phyloP scores from a whole-genome alignment of 2,113 vertebrate genomes.

The Ophiodon elongatus region DNA sequence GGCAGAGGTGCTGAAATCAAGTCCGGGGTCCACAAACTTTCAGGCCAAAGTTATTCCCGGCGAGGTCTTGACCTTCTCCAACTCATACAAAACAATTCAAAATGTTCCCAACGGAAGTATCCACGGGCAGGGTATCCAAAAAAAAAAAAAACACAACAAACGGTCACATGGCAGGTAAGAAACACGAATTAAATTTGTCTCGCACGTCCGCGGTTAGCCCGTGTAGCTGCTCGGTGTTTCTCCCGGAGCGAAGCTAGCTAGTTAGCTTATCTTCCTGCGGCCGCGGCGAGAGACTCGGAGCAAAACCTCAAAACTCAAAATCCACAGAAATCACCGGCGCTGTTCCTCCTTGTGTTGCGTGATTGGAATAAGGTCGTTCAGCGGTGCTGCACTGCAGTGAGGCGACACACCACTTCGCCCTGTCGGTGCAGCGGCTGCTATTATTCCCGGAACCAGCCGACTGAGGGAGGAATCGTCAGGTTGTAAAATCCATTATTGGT shows the following conservation, averaged over 20 bases:
- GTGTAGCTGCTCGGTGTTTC: conserved; percentile 39
- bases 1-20: conserved; percentile 22
- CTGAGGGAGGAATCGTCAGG: conserved; percentile 55
- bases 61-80: conserved; percentile 70
- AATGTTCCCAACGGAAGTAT: conserved; percentile 40
- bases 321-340: conserved; percentile 74
- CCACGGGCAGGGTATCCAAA: conserved; percentile 20
- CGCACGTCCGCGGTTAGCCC: conserved; percentile 58
- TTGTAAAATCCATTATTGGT: conserved; percentile 79
- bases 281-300: conserved; percentile 58
- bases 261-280: conserved; percentile 63
- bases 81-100: conserved; percentile 52
- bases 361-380: conserved; percentile 76
- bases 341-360: conserved; percentile 73
- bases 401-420: conserved; percentile 60
- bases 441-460: conserved; percentile 52
- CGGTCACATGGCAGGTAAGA: conserved; percentile 58
- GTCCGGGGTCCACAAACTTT: conserved; percentile 69
- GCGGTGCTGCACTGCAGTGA: conserved; percentile 78
- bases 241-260: conserved; percentile 54
- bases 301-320: conserved; percentile 62
- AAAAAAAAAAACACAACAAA: conserved; percentile 38
- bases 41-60: conserved; percentile 78
- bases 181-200: conserved; percentile 35
- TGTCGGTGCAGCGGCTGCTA: conserved; percentile 48